A percentile compares a stretch with the other conserved stretches of the same genome.
Evolutionary conservation across 2,888 invertebrate species (phyloP).

Genomic region (Polyploca ridens): DNA sequence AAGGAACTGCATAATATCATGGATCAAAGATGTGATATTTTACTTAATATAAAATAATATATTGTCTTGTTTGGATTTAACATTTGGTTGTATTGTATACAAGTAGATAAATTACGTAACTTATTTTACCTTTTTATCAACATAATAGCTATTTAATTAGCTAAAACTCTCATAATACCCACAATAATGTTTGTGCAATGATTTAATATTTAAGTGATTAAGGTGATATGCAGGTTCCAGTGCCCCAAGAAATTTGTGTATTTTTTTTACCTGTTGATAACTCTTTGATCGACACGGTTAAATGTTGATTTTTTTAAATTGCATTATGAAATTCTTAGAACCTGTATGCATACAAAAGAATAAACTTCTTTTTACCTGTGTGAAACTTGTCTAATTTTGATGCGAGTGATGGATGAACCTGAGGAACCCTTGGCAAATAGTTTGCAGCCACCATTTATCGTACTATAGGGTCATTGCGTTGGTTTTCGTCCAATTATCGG

Average conservation of each 20-base stretch:
- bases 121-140: slow-evolving; percentile 1
- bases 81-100: slow-evolving; percentile 50
- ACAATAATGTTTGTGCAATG: slow-evolving; percentile 37
- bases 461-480: no score
- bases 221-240: slow-evolving; percentile 72
- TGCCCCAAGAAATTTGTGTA: slow-evolving; percentile 61
- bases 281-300: slow-evolving; percentile 35
- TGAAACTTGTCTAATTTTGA: slow-evolving; percentile 45
- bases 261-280: slow-evolving; percentile 29
- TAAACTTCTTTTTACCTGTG: slow-evolving; percentile 66
- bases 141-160: slow-evolving; percentile 5
- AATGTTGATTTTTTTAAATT: slow-evolving; percentile 37
- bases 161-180: neutral
- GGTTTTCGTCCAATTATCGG: no score
- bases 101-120: slow-evolving; percentile 40
- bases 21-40: slow-evolving; percentile 81
- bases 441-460: no score
- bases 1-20: slow-evolving; percentile 77
- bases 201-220: slow-evolving; percentile 28
- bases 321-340: slow-evolving; percentile 37
- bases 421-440: neutral
- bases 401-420: neutral
- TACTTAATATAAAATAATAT: slow-evolving; percentile 66
- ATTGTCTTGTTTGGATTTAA: slow-evolving; percentile 54
- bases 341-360: slow-evolving; percentile 34